phyloP scores from a whole-genome alignment of 2,113 vertebrate genomes.

The Clarias gariepinus region DNA sequence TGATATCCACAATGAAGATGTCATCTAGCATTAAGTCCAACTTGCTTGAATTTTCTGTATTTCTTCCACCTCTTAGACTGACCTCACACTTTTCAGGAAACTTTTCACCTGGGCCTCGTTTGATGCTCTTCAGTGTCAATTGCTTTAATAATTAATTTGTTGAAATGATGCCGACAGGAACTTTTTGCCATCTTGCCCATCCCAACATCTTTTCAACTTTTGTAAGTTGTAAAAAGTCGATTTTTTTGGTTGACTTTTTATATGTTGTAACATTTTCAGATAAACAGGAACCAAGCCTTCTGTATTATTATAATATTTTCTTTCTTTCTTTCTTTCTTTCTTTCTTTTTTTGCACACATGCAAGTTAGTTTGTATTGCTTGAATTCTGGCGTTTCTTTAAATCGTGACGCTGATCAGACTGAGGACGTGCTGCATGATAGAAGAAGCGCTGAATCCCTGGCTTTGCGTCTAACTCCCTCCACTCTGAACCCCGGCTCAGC shows the following conservation, averaged over 20 bases:
- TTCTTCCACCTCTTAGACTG: neutral
- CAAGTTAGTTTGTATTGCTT: neutral
- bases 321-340: too few relatives aligned
- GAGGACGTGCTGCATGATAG: neutral
- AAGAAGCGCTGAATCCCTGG: neutral
- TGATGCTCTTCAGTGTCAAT: neutral
- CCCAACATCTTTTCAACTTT: neutral
- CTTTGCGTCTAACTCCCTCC: neutral
- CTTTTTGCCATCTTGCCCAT: neutral
- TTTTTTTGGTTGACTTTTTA: neutral
- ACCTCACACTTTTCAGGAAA: neutral
- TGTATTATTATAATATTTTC: too few relatives aligned
- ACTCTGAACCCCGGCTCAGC: constrained; percentile 6
- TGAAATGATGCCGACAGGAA: neutral
- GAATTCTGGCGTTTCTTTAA: neutral
- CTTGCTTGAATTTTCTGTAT: neutral
- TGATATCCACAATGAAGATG: neutral
- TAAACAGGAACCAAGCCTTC: neutral
- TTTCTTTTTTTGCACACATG: neutral
- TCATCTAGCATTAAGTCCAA: neutral
- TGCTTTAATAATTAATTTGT: neutral
- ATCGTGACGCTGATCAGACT: neutral
- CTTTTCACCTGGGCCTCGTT: neutral
- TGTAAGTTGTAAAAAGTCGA: neutral
- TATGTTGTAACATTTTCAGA: neutral